Evolutionary conservation across 1,140 invertebrate species (phyloP), one percentile per base, ranked within the genome.

Genomic region (Ostrea denselamellosa): DNA sequence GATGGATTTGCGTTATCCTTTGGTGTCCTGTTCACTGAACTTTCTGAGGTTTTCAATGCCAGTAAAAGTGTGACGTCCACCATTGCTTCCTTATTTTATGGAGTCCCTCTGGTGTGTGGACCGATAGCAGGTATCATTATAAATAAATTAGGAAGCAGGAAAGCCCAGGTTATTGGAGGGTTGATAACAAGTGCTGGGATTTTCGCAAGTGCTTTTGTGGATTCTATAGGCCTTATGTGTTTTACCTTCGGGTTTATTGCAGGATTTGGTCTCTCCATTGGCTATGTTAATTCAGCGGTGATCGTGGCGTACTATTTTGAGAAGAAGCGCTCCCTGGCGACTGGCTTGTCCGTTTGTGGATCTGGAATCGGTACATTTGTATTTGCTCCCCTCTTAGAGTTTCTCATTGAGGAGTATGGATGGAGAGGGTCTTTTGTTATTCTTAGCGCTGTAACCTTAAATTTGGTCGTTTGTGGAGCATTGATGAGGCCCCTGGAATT

Each of bases 241-340:
- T 94, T 98, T 71, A 98, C 97, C 0, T 98, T 98, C 92, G 97
- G 98, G 2, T 96, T 98, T 2, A 95, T 98, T 88, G 96, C 98
- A 2, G 98, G 98, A 0, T 97, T 98, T 90, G 98, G 98, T 9
- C 95, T 98, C 88, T 97, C 97, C 82, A 95, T 98, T 34, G 98
- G 97, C 92, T 98, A 97, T 93, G 97, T 98, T 1, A 97, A 98
- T 0, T 92, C 93, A 2, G 90, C 94, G 2, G 92, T 95, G 22
- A 92, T 93, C 8, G 97, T 98, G 2, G 97, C 98, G 10, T 98
- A 98, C 95, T 99, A 98, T 95, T 99, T 99, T 95, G 97, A 98
- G 94, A 97, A 97, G 95, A 98, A 97, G 96, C 95, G 98, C 87
- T 97, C 98, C 0, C 94, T 99, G 68, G 98, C 98, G 0, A 98